Conservation (phyloP, 2,113 vertebrate species). For the Hemibagrus wyckioides region DNA sequence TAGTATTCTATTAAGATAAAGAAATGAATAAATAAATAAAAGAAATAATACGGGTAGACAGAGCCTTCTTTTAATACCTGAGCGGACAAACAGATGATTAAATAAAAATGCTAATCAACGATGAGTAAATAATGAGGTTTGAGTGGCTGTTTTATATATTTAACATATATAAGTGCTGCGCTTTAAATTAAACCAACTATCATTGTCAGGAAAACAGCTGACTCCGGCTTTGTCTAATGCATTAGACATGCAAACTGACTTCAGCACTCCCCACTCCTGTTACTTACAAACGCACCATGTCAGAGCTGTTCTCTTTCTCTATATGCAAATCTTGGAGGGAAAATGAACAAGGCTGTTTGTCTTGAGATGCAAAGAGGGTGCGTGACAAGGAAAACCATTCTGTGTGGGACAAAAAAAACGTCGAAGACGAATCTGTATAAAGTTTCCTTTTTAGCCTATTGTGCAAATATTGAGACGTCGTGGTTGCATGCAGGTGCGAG, state of each 20-base stretch:
- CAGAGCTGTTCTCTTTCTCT: conserved; percentile 65
- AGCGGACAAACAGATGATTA: not conserved
- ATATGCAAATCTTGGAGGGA: conserved; percentile 79
- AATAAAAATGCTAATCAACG: not conserved
- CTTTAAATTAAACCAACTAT: not conserved
- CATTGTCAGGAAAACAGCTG: conserved; percentile 29
- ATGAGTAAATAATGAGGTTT: not conserved
- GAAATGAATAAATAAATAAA: conserved; percentile 47
- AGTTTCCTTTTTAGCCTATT: conserved; percentile 86
- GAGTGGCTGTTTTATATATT: not conserved
- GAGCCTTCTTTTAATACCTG: not conserved
- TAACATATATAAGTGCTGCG: not conserved
- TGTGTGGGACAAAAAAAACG: conserved; percentile 34
- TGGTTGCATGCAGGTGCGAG: conserved; percentile 45
- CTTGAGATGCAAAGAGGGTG: conserved; percentile 87
- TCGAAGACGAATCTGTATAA: conserved; percentile 79
- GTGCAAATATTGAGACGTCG: conserved; percentile 77
- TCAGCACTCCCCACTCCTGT: conserved; percentile 62
- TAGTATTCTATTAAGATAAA: conserved; percentile 80
- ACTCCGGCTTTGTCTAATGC: conserved; percentile 41
- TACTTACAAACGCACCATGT: conserved; percentile 63
- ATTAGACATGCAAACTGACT: conserved; percentile 52
- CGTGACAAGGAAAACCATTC: conserved; percentile 75
- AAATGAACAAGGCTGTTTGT: conserved; percentile 79
- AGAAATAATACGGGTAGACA: not conserved